Evolutionary conservation across 2,888 invertebrate genomes (phyloP).

Genomic region (Saturnia japonica): DNA sequence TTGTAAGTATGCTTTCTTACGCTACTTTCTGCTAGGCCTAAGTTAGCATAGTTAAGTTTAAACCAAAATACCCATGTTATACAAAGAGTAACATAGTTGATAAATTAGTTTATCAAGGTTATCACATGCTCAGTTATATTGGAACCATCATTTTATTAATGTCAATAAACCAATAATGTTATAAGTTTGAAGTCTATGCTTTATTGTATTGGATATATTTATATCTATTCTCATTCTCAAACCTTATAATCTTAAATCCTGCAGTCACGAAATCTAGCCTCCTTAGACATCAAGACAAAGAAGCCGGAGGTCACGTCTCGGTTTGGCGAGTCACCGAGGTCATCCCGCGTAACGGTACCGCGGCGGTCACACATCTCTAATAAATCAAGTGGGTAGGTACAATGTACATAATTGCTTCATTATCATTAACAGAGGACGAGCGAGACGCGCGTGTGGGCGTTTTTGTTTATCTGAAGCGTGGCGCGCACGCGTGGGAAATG

Average conservation of each 20-base stretch:
- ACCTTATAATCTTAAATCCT: neutral
- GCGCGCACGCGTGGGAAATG: conserved; percentile 71
- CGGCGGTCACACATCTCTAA: conserved; percentile 12
- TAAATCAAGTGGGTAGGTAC: conserved; percentile 23
- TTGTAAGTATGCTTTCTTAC: too few relatives aligned
- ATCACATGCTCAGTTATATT: neutral
- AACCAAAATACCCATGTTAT: too few relatives aligned
- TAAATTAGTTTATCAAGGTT: neutral
- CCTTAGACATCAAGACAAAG: conserved; percentile 9
- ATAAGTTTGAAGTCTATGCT: neutral
- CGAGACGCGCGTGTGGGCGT: conserved; percentile 56
- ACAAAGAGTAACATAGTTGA: too few relatives aligned
- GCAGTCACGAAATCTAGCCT: neutral
- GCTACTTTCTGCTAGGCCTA: too few relatives aligned
- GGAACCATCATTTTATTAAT: neutral
- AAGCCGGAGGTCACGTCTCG: conserved; percentile 6
- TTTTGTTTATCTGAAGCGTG: conserved; percentile 55
- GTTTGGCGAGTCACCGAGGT: conserved; percentile 9
- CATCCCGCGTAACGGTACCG: conserved; percentile 17
- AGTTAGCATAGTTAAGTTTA: too few relatives aligned
- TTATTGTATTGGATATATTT: neutral
- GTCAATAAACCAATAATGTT: neutral
- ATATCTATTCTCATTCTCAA: neutral
- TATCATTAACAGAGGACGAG: conserved; percentile 55
- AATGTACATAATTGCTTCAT: conserved; percentile 55